These are phyloP conservation scores for Colinus virginianus DNA, from an alignment of 2,113 vertebrate species.

Conservation along the genomic window DNA sequence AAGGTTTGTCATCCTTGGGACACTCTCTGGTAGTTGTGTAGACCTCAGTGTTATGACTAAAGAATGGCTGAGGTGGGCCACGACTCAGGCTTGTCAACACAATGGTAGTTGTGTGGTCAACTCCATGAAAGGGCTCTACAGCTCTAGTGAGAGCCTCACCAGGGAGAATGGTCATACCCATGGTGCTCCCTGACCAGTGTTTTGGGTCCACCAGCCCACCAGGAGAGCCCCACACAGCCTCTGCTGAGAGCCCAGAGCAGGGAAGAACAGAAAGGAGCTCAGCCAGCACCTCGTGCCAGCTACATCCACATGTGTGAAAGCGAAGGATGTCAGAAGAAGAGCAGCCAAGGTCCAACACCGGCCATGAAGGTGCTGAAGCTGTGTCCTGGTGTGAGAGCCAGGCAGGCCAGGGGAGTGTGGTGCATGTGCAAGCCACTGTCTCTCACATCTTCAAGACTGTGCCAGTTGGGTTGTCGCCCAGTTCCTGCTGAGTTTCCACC, in stretches of 20 bases:
- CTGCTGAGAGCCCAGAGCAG: neutral
- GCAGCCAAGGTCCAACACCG: neutral
- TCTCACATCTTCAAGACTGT: fast-evolving
- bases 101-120: fast-evolving
- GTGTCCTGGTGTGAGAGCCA: neutral
- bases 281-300: neutral
- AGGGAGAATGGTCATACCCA: neutral
- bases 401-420: fast-evolving
- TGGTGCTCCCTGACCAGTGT: fast-evolving
- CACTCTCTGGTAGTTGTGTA: neutral
- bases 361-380: fast-evolving
- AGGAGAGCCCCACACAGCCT: neutral
- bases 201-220: neutral
- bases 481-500: neutral
- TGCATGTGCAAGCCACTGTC: fast-evolving
- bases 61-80: neutral
- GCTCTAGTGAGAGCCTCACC: neutral
- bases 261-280: neutral
- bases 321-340: neutral
- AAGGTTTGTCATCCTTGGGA: neutral
- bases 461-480: neutral
- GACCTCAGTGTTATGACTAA: neutral
- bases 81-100: neutral
- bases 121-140: neutral
- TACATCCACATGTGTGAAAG: neutral